Evolutionary conservation across 92 coral and sea anemone species (phyloP), one percentile per base, ranked within the genome.

Genomic region (Actinostola sp.): DNA sequence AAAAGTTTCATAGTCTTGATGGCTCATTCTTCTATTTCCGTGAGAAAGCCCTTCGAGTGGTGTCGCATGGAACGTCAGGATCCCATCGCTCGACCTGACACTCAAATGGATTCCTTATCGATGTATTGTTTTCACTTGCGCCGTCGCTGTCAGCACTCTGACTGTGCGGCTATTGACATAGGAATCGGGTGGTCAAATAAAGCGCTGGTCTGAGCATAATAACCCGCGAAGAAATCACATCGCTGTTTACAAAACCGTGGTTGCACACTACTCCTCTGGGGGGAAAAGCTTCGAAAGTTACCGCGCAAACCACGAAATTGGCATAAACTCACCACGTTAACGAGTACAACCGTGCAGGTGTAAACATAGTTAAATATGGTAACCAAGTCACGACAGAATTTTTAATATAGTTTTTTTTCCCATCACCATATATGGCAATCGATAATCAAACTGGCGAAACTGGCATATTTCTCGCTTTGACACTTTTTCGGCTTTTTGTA

Each of bases 1-100:
- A 81, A 90, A 90, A 31, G 96, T 90, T 56, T 90, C 92, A 39
- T 55, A 75, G 70, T 86, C 92, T 42, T 83, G 72, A 31, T 66
- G 49, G 16, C 16, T 75, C 81, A 63, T 63, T 39, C 30, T 63
- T 39, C 30, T 32, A 30, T 38, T 75, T 48, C 72, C 50, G 70
- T 46, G 46, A 59, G 72, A 70, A 63, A 75, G 44, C 54, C 65
- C 50, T 63, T 75, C 38, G 24, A 72, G 59, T 20, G 67, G 17
- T 33, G 54, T 36, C 35, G 70, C 35, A 34, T 20, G 41, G 49
- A 11, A 34, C 46, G 74, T 73, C 68, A 57, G 61, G 72, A 45
- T 35, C 46, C 72, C 81, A 75, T 63, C 53, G 57, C 42, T 61
- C 24, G 59, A 46, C 51, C 67, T 39, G 52, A 34, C 73, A 67